A percentile compares a stretch with the other conserved stretches of the same genome.
phyloP scores from a whole-genome alignment of 2,888 invertebrate genomes.

The Hofmannophila pseudospretella region DNA sequence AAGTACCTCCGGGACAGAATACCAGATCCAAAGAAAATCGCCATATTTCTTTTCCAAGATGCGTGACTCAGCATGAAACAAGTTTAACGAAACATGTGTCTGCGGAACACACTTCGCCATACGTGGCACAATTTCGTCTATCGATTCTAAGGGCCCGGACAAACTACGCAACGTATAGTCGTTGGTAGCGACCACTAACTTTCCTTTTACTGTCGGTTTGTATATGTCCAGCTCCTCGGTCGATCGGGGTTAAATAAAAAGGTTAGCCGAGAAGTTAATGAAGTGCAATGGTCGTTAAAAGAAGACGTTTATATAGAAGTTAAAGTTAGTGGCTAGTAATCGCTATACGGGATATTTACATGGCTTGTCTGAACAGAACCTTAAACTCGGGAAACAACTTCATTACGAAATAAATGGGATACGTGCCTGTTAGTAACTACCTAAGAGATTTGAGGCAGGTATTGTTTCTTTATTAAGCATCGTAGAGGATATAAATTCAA shows the following conservation, averaged over 20 bases:
- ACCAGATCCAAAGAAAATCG: neutral
- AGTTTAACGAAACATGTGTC: constrained; percentile 21
- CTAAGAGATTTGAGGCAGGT: constrained; percentile 9
- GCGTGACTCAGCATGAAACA: constrained; percentile 15
- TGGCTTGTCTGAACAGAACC: neutral
- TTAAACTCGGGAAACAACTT: constrained; percentile 21
- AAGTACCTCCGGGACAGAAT: too few species aligned
- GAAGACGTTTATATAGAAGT: too few species aligned
- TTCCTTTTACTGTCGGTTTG: neutral
- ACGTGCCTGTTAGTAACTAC: constrained; percentile 17
- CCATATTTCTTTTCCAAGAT: constrained; percentile 4
- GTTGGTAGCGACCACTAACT: neutral
- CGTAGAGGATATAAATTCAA: too few species aligned
- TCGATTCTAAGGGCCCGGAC: constrained; percentile 1
- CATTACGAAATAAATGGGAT: constrained; percentile 40
- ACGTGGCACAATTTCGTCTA: constrained; percentile 16
- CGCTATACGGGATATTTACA: too few species aligned
- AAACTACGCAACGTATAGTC: neutral
- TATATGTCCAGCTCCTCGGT: too few species aligned
- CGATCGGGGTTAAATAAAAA: too few species aligned
- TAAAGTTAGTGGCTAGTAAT: too few species aligned
- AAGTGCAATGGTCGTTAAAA: too few species aligned
- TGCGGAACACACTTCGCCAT: constrained; percentile 4
- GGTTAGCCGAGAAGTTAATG: too few species aligned
- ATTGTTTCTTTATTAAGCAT: constrained; percentile 3